Conservation (phyloP, 1,140 invertebrate species). For the Nixonia krombeini region DNA sequence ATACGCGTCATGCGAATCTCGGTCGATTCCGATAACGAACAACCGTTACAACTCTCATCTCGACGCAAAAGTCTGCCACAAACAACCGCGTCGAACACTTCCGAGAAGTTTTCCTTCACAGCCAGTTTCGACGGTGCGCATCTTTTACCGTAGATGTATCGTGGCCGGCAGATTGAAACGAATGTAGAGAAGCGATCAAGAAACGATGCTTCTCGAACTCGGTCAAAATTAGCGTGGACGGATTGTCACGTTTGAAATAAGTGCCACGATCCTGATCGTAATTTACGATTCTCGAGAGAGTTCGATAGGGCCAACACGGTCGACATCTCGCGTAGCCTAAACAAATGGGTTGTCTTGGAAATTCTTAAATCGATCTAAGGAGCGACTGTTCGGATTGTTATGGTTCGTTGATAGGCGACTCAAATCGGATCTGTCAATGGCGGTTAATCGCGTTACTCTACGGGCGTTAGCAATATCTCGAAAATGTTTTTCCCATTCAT, state of each 20-base stretch:
- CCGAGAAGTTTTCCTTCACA: no score
- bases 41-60: not conserved
- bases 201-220: not conserved
- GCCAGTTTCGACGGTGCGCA: no score
- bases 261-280: not conserved
- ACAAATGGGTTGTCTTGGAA: not conserved
- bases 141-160: no score
- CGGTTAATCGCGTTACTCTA: constrained; percentile 21
- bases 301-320: not conserved
- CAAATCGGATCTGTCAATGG: constrained; percentile 40
- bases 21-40: not conserved
- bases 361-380: not conserved
- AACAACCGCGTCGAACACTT: not conserved
- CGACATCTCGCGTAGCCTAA: not conserved
- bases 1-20: no score
- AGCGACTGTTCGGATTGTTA: not conserved
- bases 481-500: no score
- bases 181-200: not conserved
- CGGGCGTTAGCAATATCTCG: not conserved
- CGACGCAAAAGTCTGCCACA: not conserved
- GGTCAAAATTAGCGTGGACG: no score
- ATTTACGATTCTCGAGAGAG: not conserved
- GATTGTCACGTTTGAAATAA: not conserved
- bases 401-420: not conserved
- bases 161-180: no score